Base-by-base conservation (phyloP, 2,113 vertebrate genomes). In the Scytalopus superciliaris region DNA sequence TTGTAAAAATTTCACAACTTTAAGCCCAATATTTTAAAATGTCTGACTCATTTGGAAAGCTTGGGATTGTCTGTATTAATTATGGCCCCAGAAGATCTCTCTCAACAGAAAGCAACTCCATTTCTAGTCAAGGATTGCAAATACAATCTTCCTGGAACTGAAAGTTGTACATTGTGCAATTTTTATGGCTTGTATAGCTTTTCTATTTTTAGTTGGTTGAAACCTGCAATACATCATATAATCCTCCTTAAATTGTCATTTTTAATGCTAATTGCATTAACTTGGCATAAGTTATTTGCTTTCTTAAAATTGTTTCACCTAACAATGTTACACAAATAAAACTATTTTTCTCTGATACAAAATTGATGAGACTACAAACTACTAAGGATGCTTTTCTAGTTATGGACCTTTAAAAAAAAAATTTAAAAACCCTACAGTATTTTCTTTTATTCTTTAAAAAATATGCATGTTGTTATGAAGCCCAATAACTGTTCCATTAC, bases 71-170 rank as follows among this genome's bases (percentile, higher is more conserved):
- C 45, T 95, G 2, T 50, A 59, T 82, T 87, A 89, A 96, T 95
- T 85, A 73, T 47, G 78, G 62, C 15, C 70, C 31, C 70, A 83
- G 84, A 91, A 80, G 81, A 57, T 84, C 89, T 80, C 23, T 77
- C 74, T 77, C 52, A 62, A 18, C 53, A 87, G 56, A 96, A 80
- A 93, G 67, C 70, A 96, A 25, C 21, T 90, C 84, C 62, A 85
- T 93, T 93, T 96, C 84, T 83, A 96, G 91, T 89, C 89, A 91
- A 89, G 70, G 45, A 93, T 8, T 91, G 89, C 74, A 87, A 82
- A 73, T 63, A 45, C 49, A 73, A 1, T 87, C 74, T 94, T 96
- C 74, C 84, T 95, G 94, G 89, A 94, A 97, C 67, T 73, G 81
- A 66, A 96, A 85, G 59, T 62, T 85, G 57, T 57, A 55, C 67